Base-by-base conservation (phyloP, 2,113 vertebrate genomes). In the Climacteris rufus region DNA sequence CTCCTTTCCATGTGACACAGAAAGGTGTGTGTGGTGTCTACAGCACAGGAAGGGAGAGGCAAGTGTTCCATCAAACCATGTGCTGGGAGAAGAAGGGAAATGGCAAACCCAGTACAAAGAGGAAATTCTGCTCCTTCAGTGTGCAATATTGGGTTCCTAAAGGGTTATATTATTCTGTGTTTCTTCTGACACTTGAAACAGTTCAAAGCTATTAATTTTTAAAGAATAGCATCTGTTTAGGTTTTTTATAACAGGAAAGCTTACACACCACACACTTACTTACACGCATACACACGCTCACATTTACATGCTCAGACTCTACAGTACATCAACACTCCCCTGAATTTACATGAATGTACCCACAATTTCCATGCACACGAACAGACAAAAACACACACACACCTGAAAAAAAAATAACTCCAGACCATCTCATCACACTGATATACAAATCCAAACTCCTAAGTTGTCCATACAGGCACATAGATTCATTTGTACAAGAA, bases 181-280 rank as follows among this genome's bases (percentile, higher is more conserved):
- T 97, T 97, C 96, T 97, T 96, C 97, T 96, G 97, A 98, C 97
- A 98, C 98, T 98, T 98, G 97, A 98, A 98, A 98, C 96, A 97
- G 97, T 98, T 97, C 97, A 97, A 97, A 97, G 96, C 94, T 89
- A 98, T 98, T 96, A 98, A 98, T 98, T 98, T 98, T 98, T 98
- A 98, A 98, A 97, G 96, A 94, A 25, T 75, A 94, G 98, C 98
- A 98, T 98, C 98, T 98, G 98, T 96, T 95, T 90, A 94, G 97
- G 82, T 91, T 97, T 96, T 96, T 96, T 64, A 10, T 24, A 93
- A 96, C 93, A 94, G 95, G 95, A 95, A 95, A 95, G 95, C 92
- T 92, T 25, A 35, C 89, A 76, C 96, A 90, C 74, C 86, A 71
- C 75, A 90, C 97, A 84, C 94, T 85, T 42, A 5, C 30, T 42